A percentile compares a stretch with the other conserved stretches of the same genome.
Evolutionary conservation across 2,113 vertebrate genomes (phyloP).

Genomic region (Steatornis caripensis): DNA sequence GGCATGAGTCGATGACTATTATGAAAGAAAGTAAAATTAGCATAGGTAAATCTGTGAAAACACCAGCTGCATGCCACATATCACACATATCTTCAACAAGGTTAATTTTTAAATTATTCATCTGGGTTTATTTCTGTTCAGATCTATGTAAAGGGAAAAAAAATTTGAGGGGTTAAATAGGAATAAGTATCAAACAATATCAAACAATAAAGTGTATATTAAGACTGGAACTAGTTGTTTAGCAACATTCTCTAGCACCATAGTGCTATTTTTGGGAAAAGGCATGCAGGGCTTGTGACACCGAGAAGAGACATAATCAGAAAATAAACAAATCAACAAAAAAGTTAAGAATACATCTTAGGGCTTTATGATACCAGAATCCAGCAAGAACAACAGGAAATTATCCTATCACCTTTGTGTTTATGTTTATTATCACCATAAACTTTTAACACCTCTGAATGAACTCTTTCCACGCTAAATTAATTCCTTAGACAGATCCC

Average conservation of each 20-base stretch:
- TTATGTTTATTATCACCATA: background rate
- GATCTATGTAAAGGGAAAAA: background rate
- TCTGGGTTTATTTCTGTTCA: background rate
- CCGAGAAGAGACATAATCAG: background rate
- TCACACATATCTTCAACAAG: background rate
- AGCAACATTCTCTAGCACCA: background rate
- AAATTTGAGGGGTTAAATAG: background rate
- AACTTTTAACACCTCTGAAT: background rate
- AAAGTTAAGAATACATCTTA: background rate
- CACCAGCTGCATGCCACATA: background rate
- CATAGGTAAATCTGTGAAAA: background rate
- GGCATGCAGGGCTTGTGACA: background rate
- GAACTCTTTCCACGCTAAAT: background rate
- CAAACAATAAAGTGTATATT: background rate
- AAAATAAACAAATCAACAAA: background rate
- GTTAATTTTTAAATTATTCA: background rate
- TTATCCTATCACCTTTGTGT: background rate
- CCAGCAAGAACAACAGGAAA: background rate
- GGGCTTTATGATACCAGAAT: background rate
- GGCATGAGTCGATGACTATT: background rate
- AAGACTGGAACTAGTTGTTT: background rate
- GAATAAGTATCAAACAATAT: background rate
- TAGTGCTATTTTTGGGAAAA: background rate
- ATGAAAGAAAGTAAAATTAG: background rate
- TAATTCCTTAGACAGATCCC: background rate